Conservation (phyloP, 2,888 invertebrate species). For the Busseola fusca region DNA sequence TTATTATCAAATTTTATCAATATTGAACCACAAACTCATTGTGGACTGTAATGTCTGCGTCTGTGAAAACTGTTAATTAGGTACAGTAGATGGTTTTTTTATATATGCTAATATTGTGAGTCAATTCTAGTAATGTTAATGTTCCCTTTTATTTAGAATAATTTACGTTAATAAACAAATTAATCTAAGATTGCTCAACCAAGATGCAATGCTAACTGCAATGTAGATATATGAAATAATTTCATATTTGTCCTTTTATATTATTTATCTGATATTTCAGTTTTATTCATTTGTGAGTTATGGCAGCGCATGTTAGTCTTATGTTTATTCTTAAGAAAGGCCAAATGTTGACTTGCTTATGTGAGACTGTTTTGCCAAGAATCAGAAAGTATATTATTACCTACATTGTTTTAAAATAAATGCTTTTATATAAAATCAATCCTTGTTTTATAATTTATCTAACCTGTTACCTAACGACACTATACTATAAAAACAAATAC, state of each 20-base stretch:
- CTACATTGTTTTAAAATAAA: constrained; percentile 90
- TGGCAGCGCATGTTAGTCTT: constrained; percentile 89
- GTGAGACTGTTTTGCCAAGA: constrained; percentile 90
- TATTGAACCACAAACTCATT: constrained; percentile 82
- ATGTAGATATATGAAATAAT: constrained; percentile 82
- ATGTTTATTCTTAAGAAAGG: constrained; percentile 88
- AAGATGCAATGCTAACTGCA: constrained; percentile 87
- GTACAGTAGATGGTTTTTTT: constrained; percentile 77
- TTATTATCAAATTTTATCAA: constrained; percentile 86
- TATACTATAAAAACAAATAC: not conserved
- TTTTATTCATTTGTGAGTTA: constrained; percentile 86
- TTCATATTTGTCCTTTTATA: constrained; percentile 85
- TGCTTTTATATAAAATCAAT: constrained; percentile 86
- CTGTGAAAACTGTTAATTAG: constrained; percentile 74
- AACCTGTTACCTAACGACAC: not conserved
- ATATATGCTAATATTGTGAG: constrained; percentile 87
- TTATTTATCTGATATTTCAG: constrained; percentile 86
- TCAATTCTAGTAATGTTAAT: constrained; percentile 88
- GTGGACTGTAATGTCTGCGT: constrained; percentile 85
- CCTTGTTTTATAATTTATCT: constrained; percentile 38
- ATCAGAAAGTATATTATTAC: constrained; percentile 89
- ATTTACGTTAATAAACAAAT: constrained; percentile 85
- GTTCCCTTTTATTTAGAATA: constrained; percentile 87
- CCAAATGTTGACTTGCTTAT: constrained; percentile 90
- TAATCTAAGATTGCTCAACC: constrained; percentile 88